Conservation (phyloP, 2,888 invertebrate species). For the Dasypogon diadema region DNA sequence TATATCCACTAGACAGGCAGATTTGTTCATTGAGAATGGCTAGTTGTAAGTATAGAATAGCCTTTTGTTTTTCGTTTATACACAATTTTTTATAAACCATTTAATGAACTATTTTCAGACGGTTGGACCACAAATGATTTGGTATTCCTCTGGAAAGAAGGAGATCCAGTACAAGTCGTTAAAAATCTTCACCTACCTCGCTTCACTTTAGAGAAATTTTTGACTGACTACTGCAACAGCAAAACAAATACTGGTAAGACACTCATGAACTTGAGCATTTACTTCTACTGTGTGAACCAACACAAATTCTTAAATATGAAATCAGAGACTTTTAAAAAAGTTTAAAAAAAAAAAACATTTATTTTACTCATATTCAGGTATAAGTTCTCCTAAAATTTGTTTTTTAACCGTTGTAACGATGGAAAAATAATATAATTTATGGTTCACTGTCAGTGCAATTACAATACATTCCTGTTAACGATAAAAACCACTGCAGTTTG, state of each 20-base stretch:
- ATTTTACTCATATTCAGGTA: too few relatives aligned
- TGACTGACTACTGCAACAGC: slow-evolving; percentile 96
- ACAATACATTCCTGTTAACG: too few relatives aligned
- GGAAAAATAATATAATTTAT: too few relatives aligned
- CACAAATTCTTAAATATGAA: too few relatives aligned
- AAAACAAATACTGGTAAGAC: slow-evolving; percentile 92
- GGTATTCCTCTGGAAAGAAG: slow-evolving; percentile 96
- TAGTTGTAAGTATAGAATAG: slow-evolving; percentile 93
- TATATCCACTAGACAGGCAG: slow-evolving; percentile 96
- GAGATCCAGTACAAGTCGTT: slow-evolving; percentile 95
- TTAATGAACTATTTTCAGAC: slow-evolving; percentile 72
- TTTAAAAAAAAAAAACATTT: not conserved
- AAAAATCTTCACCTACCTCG: slow-evolving; percentile 94
- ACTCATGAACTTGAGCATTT: too few relatives aligned
- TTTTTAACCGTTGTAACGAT: too few relatives aligned
- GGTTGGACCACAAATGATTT: slow-evolving; percentile 98
- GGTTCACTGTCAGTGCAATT: too few relatives aligned
- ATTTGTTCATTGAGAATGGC: slow-evolving; percentile 95
- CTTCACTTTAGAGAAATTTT: slow-evolving; percentile 93
- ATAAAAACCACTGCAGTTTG: too few relatives aligned
- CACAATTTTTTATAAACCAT: not conserved
- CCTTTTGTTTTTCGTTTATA: too few relatives aligned
- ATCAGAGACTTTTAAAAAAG: not conserved
- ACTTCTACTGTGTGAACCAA: too few relatives aligned
- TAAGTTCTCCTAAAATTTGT: too few relatives aligned